Evolutionary conservation across 2,888 invertebrate species (phyloP).

Genomic region (Metellina segmentata): DNA sequence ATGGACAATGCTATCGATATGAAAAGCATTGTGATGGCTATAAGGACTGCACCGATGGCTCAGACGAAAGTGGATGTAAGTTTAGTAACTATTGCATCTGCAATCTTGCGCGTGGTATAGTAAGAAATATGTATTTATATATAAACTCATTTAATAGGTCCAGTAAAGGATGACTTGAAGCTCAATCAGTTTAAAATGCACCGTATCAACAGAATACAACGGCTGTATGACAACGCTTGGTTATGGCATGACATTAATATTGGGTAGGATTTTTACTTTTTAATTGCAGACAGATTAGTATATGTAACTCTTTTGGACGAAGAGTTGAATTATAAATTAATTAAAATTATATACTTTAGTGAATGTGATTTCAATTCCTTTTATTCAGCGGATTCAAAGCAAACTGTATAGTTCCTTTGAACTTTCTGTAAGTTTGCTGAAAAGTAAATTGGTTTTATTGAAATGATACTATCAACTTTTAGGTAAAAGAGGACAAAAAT

Average conservation of each 20-base stretch:
- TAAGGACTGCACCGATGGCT: constrained; percentile 90
- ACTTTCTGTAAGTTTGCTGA: too few species aligned
- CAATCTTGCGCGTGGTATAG: background rate
- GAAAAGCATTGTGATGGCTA: constrained; percentile 89
- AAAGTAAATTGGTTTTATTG: too few species aligned
- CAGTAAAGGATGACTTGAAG: constrained; percentile 61
- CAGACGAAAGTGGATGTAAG: constrained; percentile 90
- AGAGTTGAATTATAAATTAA: too few species aligned
- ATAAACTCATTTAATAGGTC: constrained; percentile 67
- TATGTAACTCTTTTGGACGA: too few species aligned
- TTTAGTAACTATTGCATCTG: constrained; percentile 56
- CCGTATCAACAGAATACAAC: constrained; percentile 92
- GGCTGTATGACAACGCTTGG: constrained; percentile 97
- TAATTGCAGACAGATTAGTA: too few species aligned
- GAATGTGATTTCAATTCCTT: too few species aligned
- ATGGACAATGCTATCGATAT: constrained; percentile 87
- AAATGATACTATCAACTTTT: too few species aligned
- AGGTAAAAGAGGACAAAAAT: too few species aligned
- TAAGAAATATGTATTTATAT: too few species aligned
- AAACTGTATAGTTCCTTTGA: too few species aligned
- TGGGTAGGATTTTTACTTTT: constrained; percentile 80
- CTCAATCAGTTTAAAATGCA: constrained; percentile 76
- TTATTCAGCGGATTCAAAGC: too few species aligned
- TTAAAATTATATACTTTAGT: too few species aligned
- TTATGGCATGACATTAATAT: constrained; percentile 96